A percentile compares a stretch with the other conserved stretches of the same genome.
phyloP scores from a whole-genome alignment of 1,140 invertebrate species.

The Harlomillsia oculata region DNA sequence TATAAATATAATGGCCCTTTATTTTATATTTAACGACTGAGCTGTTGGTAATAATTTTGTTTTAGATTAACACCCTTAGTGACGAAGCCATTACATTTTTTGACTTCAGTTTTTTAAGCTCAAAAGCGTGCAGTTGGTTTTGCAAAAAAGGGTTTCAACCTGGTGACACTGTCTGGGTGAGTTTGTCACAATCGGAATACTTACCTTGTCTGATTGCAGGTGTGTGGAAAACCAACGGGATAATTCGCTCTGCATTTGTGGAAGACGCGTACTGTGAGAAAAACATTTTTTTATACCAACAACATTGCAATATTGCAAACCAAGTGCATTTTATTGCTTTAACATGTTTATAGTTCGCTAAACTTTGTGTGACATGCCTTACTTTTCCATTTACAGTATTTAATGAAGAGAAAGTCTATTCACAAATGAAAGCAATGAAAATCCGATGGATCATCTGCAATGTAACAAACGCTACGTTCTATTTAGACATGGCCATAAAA shows the following conservation, averaged over 20 bases:
- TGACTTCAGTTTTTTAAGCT: slow-evolving; percentile 1
- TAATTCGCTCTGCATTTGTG: slow-evolving; percentile 6
- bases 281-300: not conserved
- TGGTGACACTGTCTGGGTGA: slow-evolving; percentile 13
- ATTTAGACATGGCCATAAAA: not conserved
- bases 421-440: slow-evolving; percentile 2
- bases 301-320: not conserved
- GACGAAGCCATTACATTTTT: not conserved
- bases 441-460: slow-evolving; percentile 6
- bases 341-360: too few relatives aligned
- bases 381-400: not conserved
- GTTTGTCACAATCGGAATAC: not conserved
- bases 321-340: too few relatives aligned
- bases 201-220: slow-evolving; percentile 10
- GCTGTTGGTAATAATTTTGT: too few relatives aligned
- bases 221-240: slow-evolving; percentile 20
- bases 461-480: slow-evolving; percentile 10
- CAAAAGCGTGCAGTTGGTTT: slow-evolving; percentile 7
- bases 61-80: slow-evolving; percentile 2
- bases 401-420: not conserved
- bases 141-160: slow-evolving; percentile 9
- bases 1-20: too few relatives aligned
- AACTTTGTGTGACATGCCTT: not conserved
- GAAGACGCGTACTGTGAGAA: slow-evolving; percentile 5
- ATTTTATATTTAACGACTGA: too few relatives aligned